Conservation (phyloP, 2,797 vertebrate species). For the Notoglanidium macrostoma region DNA sequence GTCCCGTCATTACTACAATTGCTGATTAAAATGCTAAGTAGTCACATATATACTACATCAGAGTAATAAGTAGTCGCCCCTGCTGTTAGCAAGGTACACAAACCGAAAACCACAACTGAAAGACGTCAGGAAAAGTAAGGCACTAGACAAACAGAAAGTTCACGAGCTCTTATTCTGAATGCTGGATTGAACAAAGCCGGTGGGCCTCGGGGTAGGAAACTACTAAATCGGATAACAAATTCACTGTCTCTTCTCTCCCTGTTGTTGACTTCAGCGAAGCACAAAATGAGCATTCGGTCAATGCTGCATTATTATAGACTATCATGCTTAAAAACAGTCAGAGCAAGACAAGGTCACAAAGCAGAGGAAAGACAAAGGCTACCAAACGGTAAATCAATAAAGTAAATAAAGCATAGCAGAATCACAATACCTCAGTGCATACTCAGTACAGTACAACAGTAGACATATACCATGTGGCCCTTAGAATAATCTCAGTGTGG, state of each 20-base stretch:
- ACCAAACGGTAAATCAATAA: slow-evolving; percentile 24
- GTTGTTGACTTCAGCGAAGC: slow-evolving; percentile 27
- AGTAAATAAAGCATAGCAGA: neutral
- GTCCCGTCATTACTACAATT: neutral
- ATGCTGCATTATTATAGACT: slow-evolving; percentile 3
- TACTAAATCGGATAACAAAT: slow-evolving; percentile 57
- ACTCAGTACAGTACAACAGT: neutral
- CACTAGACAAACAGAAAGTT: slow-evolving; percentile 31
- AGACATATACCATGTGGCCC: neutral
- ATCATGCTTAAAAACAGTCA: slow-evolving; percentile 25
- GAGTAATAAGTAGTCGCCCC: slow-evolving; percentile 5
- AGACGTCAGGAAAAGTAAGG: slow-evolving; percentile 5
- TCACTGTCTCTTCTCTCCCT: slow-evolving; percentile 29
- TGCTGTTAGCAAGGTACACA: slow-evolving; percentile 38
- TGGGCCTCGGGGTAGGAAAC: slow-evolving; percentile 69
- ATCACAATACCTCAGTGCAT: neutral
- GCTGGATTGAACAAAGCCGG: slow-evolving; percentile 67
- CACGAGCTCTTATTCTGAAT: slow-evolving; percentile 56
- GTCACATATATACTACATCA: slow-evolving; percentile 39
- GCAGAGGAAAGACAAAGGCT: slow-evolving; percentile 16
- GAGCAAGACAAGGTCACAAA: slow-evolving; percentile 11
- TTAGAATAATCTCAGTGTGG: neutral
- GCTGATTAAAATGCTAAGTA: slow-evolving; percentile 40
- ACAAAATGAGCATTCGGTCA: slow-evolving; percentile 55
- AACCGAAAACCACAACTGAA: slow-evolving; percentile 30